Base-by-base conservation (phyloP, 2,797 vertebrate species). In the Tolypeutes matacus region DNA sequence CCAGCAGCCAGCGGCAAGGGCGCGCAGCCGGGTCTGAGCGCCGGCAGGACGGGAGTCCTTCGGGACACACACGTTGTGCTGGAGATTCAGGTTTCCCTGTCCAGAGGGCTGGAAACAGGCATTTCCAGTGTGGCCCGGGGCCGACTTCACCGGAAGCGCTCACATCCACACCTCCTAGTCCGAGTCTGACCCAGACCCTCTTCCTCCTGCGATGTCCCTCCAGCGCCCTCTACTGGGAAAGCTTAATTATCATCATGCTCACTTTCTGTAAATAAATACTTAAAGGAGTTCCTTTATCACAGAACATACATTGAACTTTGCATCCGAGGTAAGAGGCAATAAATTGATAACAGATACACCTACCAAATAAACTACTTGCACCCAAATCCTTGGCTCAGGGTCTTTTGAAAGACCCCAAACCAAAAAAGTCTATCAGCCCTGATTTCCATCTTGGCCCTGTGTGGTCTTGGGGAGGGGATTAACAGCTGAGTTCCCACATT, bases 141-240 rank as follows among this genome's bases (percentile, higher is more conserved):
- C 8, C 3, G 42, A 1, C 14, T 82, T 8, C 31, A 4, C 14
- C 23, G 13, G 36, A 60, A 1, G 46, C 25, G 31, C n/a, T 81
- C 27, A 2, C 21, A 11, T 25, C 23, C 7, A 1, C 17, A 36
- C 56, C n/a, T 0, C 1, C 27, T 27, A 64, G 56, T 21, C 25
- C 11, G 15, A 1, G 7, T 31, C 8, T 17, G 12, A 36, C 69
- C 1, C 27, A 42, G 18, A 11, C 29, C 7, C 5, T 21, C 34
- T 14, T 11, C 3, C 70, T 34, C 60, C 46, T 62, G 46, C 23
- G 6, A 8, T 1, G 12, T 60, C 81, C 49, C 80, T 49, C 27
- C 20, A 23, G 93, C 65, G 10, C 62, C 87, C 77, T 76, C 92
- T 80, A 39, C 86, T 36, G 94, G 36, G 64, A 46, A 76, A 67